Conservation (phyloP, 2,888 invertebrate species). For the Protophormia terraenovae region DNA sequence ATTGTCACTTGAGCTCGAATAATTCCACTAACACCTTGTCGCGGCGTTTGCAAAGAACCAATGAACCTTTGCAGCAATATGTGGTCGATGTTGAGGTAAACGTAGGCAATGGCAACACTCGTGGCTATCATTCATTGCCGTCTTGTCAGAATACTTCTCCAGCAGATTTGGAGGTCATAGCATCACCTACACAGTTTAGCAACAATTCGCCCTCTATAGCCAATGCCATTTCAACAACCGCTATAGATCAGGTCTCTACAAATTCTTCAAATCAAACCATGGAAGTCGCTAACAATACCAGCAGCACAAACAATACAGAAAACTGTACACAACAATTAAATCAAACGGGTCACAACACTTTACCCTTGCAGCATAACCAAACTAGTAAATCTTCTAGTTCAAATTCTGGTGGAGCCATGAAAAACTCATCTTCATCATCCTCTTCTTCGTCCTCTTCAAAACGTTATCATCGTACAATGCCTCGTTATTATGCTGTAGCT, state of each 20-base stretch:
- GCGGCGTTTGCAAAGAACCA: conserved; percentile 66
- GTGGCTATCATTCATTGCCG: conserved; percentile 73
- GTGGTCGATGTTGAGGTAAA: conserved; percentile 78
- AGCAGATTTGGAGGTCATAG: conserved; percentile 71
- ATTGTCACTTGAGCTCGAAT: conserved; percentile 78
- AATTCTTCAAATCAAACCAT: conserved; percentile 40
- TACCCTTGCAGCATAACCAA: conserved; percentile 72
- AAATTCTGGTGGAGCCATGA: conserved; percentile 44
- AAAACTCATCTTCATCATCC: conserved; percentile 75
- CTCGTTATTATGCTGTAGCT: conserved; percentile 80
- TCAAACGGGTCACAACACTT: conserved; percentile 69
- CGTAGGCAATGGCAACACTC: conserved; percentile 74
- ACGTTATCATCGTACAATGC: conserved; percentile 81
- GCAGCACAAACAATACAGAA: conserved; percentile 62
- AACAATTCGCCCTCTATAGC: conserved; percentile 68
- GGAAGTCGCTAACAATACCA: conserved; percentile 56
- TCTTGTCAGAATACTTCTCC: conserved; percentile 42
- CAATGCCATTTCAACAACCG: conserved; percentile 73
- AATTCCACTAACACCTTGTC: conserved; percentile 69
- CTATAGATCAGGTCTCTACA: conserved; percentile 71
- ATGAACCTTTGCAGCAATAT: conserved; percentile 75
- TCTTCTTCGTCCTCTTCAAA: conserved; percentile 79
- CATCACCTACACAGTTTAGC: conserved; percentile 72
- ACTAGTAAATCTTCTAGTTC: conserved; percentile 68
- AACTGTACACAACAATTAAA: conserved; percentile 43